Percentiles rank a stretch among this genome's conserved stretches.
These are phyloP conservation scores for Drosophila subsilvestris DNA, from an alignment of 2,888 invertebrate species.

Conservation along the genomic window DNA sequence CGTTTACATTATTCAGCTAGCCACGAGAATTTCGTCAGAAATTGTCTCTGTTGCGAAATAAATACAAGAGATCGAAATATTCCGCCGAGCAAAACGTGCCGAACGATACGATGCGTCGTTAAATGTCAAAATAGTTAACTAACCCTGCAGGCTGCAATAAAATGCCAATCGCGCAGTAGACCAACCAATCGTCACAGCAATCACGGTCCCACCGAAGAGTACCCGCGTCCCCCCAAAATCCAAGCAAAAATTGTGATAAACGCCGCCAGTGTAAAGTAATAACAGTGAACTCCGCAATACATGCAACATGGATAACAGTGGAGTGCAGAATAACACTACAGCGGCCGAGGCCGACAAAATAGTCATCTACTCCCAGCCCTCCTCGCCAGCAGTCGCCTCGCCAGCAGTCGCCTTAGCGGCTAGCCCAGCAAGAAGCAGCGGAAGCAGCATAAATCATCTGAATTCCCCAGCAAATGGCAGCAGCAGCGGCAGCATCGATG, in stretches of 20 bases:
- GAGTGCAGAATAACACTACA: conserved; percentile 55
- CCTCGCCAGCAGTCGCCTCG: conserved; percentile 56
- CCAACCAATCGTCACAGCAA: conserved; percentile 31
- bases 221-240: conserved; percentile 6
- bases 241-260: conserved; percentile 75
- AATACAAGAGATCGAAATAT: conserved; percentile 25
- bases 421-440: conserved; percentile 21
- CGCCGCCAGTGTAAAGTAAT: conserved; percentile 32
- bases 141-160: conserved; percentile 40
- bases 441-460: conserved; percentile 12
- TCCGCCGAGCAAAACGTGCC: conserved; percentile 20
- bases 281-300: conserved; percentile 39
- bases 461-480: conserved; percentile 9
- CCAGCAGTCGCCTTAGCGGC: conserved; percentile 57
- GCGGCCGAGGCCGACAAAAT: conserved; percentile 62
- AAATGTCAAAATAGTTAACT: conserved; percentile 56
- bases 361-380: conserved; percentile 64
- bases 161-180: conserved; percentile 69
- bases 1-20: conserved; percentile 56
- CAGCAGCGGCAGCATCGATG: conserved; percentile 27
- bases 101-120: conserved; percentile 29
- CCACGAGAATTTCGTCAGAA: conserved; percentile 66
- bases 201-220: background rate
- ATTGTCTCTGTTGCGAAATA: conserved; percentile 22
- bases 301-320: conserved; percentile 72